A percentile compares a stretch with the other conserved stretches of the same genome.
Conservation (phyloP, 2,888 invertebrate species). For the Spisula solida region DNA sequence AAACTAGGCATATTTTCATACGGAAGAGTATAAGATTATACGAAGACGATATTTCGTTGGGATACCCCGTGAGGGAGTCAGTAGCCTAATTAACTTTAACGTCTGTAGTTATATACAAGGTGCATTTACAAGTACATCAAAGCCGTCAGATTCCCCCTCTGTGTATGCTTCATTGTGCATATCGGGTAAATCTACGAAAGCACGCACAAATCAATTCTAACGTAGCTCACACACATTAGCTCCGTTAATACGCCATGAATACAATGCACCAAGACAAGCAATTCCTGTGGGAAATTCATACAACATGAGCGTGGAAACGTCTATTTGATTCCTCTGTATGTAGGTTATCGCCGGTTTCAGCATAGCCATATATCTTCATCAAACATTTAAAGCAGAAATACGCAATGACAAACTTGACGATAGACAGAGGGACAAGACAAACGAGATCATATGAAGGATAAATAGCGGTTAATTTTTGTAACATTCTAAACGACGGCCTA, state of each 20-base stretch:
- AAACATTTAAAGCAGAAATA: not conserved
- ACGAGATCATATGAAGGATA: too few relatives aligned
- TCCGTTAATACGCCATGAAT: not conserved
- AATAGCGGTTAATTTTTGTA: too few relatives aligned
- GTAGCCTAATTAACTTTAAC: too few relatives aligned
- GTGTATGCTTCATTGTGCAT: not conserved
- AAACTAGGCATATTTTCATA: too few relatives aligned
- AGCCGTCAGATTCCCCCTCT: not conserved
- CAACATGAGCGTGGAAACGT: not conserved
- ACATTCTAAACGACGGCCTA: too few relatives aligned
- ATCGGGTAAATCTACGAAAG: not conserved
- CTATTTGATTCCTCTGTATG: not conserved
- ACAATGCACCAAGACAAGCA: slow-evolving; percentile 17
- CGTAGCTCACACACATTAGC: not conserved
- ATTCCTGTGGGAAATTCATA: slow-evolving; percentile 12
- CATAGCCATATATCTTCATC: not conserved
- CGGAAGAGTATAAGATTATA: too few relatives aligned
- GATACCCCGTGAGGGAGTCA: too few relatives aligned
- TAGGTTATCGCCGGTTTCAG: not conserved
- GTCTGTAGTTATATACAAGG: too few relatives aligned
- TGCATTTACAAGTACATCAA: not conserved
- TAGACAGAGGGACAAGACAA: too few relatives aligned
- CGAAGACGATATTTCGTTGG: too few relatives aligned
- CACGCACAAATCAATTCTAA: slow-evolving; percentile 3
- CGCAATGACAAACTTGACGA: too few relatives aligned